These are phyloP conservation scores for Megalonaias nervosa DNA, from an alignment of 1,140 invertebrate species.

Conservation along the genomic window DNA sequence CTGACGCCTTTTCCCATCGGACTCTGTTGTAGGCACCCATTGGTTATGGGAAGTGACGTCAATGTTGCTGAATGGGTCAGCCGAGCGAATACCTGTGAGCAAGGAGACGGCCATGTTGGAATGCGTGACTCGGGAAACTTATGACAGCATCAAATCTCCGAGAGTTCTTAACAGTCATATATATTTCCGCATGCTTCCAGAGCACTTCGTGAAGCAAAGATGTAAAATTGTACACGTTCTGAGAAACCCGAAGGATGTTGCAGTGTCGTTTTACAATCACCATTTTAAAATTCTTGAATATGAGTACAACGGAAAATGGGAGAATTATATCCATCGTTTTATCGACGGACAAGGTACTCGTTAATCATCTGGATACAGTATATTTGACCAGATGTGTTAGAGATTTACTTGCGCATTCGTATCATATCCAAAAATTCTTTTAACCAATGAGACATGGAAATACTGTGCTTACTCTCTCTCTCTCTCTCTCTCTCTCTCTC, in stretches of 20 bases:
- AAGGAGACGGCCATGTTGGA: constrained; percentile 45
- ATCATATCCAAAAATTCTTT: too few relatives aligned
- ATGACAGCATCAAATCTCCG: constrained; percentile 27
- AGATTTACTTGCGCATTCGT: too few relatives aligned
- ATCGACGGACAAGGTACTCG: constrained; percentile 24
- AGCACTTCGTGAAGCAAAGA: constrained; percentile 19
- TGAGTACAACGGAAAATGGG: constrained; percentile 29
- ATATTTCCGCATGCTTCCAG: constrained; percentile 24
- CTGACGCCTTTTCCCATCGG: not conserved
- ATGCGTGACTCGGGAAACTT: constrained; percentile 15
- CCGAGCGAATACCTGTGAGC: constrained; percentile 22
- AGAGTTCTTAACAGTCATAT: constrained; percentile 46
- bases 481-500: too few relatives aligned
- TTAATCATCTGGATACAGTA: too few relatives aligned
- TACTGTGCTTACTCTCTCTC: too few relatives aligned
- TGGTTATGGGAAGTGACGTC: constrained; percentile 48
- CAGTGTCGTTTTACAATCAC: constrained; percentile 36
- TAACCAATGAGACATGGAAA: too few relatives aligned
- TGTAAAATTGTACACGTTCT: constrained; percentile 34
- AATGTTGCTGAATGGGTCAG: constrained; percentile 38
- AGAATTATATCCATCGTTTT: constrained; percentile 22
- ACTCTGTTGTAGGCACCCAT: constrained; percentile 38
- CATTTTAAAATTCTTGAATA: constrained; percentile 28
- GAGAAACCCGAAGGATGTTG: constrained; percentile 36
- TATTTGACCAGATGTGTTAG: too few relatives aligned